A percentile compares a stretch with the other conserved stretches of the same genome.
Evolutionary conservation across 1,140 invertebrate species (phyloP).

Genomic region (Papilio polytes): DNA sequence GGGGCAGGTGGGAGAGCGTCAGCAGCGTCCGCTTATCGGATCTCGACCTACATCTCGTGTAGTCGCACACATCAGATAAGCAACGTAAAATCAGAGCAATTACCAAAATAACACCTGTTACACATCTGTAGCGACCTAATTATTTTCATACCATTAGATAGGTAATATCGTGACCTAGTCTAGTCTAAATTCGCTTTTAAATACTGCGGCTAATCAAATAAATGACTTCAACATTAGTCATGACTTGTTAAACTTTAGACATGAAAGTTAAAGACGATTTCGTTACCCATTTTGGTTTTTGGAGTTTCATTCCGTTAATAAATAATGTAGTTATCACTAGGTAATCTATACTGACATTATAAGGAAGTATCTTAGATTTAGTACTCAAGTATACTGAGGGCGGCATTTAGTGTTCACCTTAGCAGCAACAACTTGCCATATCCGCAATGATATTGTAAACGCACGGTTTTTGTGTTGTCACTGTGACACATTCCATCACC

Average conservation of each 20-base stretch:
- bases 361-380: no score
- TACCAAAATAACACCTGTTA: conserved; percentile 12
- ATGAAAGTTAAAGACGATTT: no score
- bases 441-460: not conserved
- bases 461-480: not conserved
- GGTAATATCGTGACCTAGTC: not conserved
- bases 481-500: not conserved
- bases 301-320: no score
- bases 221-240: no score
- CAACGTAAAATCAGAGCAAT: conserved; percentile 4
- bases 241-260: no score
- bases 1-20: not conserved
- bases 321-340: no score
- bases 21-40: conserved; percentile 14
- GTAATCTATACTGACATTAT: no score
- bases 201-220: no score
- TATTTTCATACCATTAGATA: conserved; percentile 1
- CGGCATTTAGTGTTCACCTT: no score
- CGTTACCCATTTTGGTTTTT: no score
- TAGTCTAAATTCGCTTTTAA: not conserved
- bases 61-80: conserved; percentile 4
- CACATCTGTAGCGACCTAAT: not conserved
- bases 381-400: no score
- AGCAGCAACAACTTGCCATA: not conserved
- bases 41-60: conserved; percentile 22